Conservation (phyloP, 2,113 vertebrate genomes). For the Grus americana region DNA sequence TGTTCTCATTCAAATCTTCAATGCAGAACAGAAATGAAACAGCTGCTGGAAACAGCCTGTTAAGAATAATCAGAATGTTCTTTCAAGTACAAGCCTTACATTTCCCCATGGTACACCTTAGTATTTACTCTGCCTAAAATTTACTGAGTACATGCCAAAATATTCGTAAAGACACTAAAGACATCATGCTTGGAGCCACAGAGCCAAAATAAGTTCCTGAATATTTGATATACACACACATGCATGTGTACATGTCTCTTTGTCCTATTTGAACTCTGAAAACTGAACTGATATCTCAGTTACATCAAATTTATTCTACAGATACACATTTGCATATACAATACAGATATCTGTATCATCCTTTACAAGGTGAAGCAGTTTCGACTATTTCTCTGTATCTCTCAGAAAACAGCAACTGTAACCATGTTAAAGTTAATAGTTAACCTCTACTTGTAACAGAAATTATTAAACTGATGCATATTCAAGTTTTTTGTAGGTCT, state of each 20-base stretch:
- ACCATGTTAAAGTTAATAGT: background rate
- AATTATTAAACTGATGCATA: background rate
- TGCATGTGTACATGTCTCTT: fast-evolving
- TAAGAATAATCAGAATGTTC: background rate
- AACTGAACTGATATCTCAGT: background rate
- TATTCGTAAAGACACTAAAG: background rate
- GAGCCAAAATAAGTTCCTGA: background rate
- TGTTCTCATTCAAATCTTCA: background rate
- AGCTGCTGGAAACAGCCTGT: background rate
- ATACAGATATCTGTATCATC: background rate
- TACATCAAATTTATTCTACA: background rate
- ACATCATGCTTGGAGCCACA: background rate
- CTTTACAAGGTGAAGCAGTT: background rate
- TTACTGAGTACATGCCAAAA: background rate
- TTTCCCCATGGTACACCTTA: background rate
- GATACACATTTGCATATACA: background rate
- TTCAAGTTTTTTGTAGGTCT: background rate
- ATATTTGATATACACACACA: background rate
- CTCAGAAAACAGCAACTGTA: background rate
- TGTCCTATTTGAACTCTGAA: background rate
- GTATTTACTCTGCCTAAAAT: background rate
- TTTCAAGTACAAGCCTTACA: background rate
- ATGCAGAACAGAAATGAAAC: background rate
- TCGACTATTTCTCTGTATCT: background rate
- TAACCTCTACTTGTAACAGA: background rate